phyloP scores from a whole-genome alignment of 1,140 invertebrate species.

The Drosophila nigrodunni region DNA sequence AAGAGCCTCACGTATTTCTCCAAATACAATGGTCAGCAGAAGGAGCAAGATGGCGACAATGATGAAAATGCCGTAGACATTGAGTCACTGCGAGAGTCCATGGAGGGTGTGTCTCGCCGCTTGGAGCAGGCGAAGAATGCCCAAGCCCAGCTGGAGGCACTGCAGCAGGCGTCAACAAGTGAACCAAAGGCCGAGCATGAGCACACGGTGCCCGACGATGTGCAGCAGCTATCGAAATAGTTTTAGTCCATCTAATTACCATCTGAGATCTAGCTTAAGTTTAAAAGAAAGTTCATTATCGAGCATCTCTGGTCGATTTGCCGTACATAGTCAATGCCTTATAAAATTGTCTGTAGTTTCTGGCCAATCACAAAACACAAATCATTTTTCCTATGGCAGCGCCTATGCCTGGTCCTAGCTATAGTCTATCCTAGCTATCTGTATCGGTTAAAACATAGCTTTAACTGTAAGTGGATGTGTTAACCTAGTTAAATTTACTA shows the following conservation, averaged over 20 bases:
- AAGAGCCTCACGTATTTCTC: conserved; percentile 94
- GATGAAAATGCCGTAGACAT: conserved; percentile 73
- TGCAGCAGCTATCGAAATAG: conserved; percentile 66
- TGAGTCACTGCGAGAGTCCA: conserved; percentile 71
- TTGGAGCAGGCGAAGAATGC: conserved; percentile 67
- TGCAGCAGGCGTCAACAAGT: conserved; percentile 15
- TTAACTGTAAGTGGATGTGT: conserved; percentile 60
- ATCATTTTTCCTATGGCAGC: conserved; percentile 43
- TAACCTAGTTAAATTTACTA: conserved; percentile 50
- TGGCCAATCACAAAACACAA: conserved; percentile 41
- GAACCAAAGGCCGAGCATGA: conserved; percentile 66
- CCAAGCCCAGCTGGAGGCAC: conserved; percentile 29
- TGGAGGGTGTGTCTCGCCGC: conserved; percentile 70
- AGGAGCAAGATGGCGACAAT: conserved; percentile 63
- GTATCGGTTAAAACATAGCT: conserved; percentile 9
- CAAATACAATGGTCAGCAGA: conserved; percentile 86
- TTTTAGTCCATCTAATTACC: conserved; percentile 42
- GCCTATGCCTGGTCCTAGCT: conserved; percentile 45
- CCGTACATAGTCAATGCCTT: conserved; percentile 71
- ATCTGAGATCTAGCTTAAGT: conserved; percentile 78
- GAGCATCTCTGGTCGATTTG: conserved; percentile 76
- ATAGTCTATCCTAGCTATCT: conserved; percentile 33
- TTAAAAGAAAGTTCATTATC: conserved; percentile 59
- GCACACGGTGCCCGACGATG: conserved; percentile 58
- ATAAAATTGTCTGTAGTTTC: conserved; percentile 63